Percentiles rank a stretch among this genome's conserved stretches.
Conservation (phyloP, 2,797 vertebrate genomes). For the Enteromius argenteus region DNA sequence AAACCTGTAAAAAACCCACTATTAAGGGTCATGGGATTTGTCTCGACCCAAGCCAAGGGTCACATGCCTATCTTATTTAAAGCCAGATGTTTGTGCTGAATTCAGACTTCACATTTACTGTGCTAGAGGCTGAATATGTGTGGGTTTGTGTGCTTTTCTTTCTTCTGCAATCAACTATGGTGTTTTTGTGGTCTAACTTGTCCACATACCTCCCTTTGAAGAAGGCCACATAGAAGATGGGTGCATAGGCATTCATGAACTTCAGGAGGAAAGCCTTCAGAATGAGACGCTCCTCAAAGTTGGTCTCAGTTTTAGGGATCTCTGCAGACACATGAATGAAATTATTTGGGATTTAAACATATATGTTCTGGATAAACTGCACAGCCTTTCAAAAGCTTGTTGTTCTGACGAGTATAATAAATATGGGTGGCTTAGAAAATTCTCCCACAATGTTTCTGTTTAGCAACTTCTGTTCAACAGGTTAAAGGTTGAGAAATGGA, state of each 20-base stretch:
- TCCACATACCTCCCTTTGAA: constrained; percentile 92
- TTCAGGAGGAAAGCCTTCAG: constrained; percentile 96
- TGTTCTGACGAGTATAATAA: neutral
- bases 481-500: neutral
- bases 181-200: neutral
- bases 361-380: neutral
- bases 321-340: constrained; percentile 76
- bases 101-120: neutral
- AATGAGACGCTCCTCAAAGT: constrained; percentile 94
- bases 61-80: constrained; percentile 27
- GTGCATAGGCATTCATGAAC: constrained; percentile 97
- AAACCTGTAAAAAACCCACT: constrained; percentile 80
- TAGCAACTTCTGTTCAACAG: neutral
- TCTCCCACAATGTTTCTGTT: neutral
- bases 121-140: constrained; percentile 6
- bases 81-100: constrained; percentile 22
- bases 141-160: neutral
- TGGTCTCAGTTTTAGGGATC: constrained; percentile 94
- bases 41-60: constrained; percentile 53
- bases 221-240: constrained; percentile 99
- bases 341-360: neutral
- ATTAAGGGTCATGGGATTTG: neutral
- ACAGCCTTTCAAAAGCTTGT: neutral
- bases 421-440: neutral
- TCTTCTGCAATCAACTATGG: neutral